Base-by-base conservation (phyloP, 2,797 vertebrate species). In the Hemibagrus guttatus region DNA sequence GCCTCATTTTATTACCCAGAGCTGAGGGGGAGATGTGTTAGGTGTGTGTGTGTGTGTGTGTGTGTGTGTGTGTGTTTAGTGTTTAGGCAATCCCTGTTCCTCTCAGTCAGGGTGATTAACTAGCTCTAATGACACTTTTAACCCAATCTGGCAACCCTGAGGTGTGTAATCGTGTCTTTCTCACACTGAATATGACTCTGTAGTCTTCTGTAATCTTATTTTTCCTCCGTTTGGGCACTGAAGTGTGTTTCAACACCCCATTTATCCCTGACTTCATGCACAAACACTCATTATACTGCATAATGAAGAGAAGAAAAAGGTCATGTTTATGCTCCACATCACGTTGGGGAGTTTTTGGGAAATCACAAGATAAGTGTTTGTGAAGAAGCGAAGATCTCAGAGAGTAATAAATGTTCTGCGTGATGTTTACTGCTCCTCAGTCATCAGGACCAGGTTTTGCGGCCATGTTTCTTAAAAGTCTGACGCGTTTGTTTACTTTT, bases 91-190 rank as follows among this genome's bases (percentile, higher is more conserved):
- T 56, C 28, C 80, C 31, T 63, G 23, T 23, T 59, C 28, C 4
- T 28, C 66, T 81, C 75, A 52, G 83, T 56, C 28, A 23, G 28
- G 6, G 76, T 80, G 88, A 85, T 26, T 75, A 49, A 54, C 49
- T 0, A 28, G 49, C 7, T 54, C 84, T 87, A 63, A 74, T 85
- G 87, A 87, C 84, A 28, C 52, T 58, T 59, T 12, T 7, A 72
- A 83, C 68, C 87, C 81, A 89, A 63, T 56, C 26, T 84, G 89
- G 87, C 87, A 78, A 86, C 78, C 90, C 79, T 80, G 86, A 69
- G 84, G 64, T n/a, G 28, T 64, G 63, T 83, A 5, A 85, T 82
- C 83, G 19, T 86, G 71, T 87, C 72, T 83, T 72, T 56, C 58
- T 81, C 56, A 56, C 78, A 80, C 39, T 74, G 75, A 87, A 31